Percentiles rank a stretch among this genome's conserved stretches.
Conservation (phyloP, 1,140 invertebrate species). For the Meloidogyne floridensis region DNA sequence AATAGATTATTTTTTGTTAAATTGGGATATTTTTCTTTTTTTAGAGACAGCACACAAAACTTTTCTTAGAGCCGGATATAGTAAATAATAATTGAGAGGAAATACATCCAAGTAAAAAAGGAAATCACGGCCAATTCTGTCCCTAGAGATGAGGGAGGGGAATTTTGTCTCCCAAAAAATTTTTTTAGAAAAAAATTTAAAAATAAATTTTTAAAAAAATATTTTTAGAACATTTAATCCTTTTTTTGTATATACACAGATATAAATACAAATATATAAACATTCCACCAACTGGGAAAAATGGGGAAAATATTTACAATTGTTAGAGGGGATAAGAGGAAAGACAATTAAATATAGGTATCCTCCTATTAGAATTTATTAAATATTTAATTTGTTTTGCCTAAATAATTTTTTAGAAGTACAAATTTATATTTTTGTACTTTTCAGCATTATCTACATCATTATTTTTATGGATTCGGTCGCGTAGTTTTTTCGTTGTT, state of each 20-base stretch:
- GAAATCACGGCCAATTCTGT: slow-evolving; percentile 4
- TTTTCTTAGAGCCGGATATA: neutral
- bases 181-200: neutral
- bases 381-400: neutral
- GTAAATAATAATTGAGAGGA: neutral
- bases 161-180: neutral
- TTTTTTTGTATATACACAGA: neutral
- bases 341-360: neutral
- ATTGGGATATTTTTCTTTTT: neutral
- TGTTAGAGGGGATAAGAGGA: neutral
- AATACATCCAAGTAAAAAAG: neutral
- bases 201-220: too few relatives aligned
- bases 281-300: neutral
- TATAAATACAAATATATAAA: neutral
- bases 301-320: neutral
- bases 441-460: neutral
- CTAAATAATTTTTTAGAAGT: neutral
- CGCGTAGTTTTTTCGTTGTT: neutral
- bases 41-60: neutral
- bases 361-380: neutral
- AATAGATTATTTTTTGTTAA: neutral
- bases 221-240: neutral
- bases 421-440: neutral
- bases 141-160: neutral
- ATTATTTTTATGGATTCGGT: neutral